phyloP scores from a whole-genome alignment of 2,113 vertebrate species.

The Mungos mungo region DNA sequence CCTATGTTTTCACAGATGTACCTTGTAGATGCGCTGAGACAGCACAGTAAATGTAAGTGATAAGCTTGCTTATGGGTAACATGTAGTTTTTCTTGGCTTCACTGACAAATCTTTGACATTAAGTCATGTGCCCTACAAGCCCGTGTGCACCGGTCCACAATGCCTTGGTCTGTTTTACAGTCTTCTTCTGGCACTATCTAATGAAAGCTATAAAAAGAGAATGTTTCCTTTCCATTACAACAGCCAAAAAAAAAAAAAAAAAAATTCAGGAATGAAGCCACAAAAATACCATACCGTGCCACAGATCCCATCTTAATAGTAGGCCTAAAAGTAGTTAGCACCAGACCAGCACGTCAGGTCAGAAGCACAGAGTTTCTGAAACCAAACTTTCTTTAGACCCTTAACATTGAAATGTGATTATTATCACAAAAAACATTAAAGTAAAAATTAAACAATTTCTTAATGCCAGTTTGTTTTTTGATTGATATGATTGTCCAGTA shows the following conservation, averaged over 20 bases:
- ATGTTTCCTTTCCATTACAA: conserved; percentile 67
- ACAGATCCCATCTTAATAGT: conserved; percentile 43
- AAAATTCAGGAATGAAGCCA: conserved; percentile 66
- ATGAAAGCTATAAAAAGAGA: conserved; percentile 63
- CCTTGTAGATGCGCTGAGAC: neutral
- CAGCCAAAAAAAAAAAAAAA: conserved; percentile 38
- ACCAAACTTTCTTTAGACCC: neutral
- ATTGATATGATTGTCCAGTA: neutral
- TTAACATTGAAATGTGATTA: neutral
- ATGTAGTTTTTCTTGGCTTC: neutral
- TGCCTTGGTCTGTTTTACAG: conserved; percentile 8
- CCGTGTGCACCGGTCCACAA: conserved; percentile 36
- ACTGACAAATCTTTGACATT: neutral
- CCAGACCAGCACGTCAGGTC: conserved; percentile 22
- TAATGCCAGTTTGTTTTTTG: neutral
- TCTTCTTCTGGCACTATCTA: conserved; percentile 45
- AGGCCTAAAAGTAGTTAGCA: conserved; percentile 50
- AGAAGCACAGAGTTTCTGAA: conserved; percentile 42
- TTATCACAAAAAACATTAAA: conserved; percentile 21
- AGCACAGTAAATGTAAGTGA: neutral
- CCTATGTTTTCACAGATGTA: neutral
- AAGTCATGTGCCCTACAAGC: neutral
- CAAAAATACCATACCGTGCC: conserved; percentile 44
- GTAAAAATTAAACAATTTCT: neutral
- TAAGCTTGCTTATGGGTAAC: neutral